A percentile compares a stretch with the other conserved stretches of the same genome.
Conservation (phyloP, 2,113 vertebrate genomes). For the Dromas ardeola region DNA sequence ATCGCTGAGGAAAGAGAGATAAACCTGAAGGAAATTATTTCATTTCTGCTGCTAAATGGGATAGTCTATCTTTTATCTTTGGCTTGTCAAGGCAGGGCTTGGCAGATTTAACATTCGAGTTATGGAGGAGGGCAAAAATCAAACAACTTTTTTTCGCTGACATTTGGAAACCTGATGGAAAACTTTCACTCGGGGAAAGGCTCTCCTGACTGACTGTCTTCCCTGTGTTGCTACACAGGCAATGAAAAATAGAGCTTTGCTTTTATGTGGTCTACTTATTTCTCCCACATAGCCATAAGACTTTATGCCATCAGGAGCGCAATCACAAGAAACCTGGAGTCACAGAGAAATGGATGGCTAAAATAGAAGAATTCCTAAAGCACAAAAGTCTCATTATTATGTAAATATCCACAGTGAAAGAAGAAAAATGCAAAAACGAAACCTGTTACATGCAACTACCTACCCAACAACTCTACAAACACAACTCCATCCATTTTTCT, state of each 20-base stretch:
- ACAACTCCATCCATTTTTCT: not conserved
- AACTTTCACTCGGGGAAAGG: not conserved
- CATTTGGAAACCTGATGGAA: constrained; percentile 14
- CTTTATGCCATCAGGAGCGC: not conserved
- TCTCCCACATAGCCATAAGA: not conserved
- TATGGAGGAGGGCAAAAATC: constrained; percentile 22
- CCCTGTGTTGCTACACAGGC: not conserved
- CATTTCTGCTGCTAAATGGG: constrained; percentile 26
- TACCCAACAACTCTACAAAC: not conserved
- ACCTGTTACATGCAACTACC: not conserved
- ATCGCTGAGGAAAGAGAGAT: constrained; percentile 29
- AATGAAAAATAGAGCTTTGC: not conserved
- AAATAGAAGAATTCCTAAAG: not conserved
- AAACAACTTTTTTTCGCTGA: not conserved
- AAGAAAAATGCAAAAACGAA: not conserved
- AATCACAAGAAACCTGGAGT: not conserved
- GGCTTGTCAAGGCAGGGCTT: constrained; percentile 1
- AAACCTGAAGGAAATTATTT: constrained; percentile 56
- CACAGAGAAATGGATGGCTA: not conserved
- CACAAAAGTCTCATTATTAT: not conserved
- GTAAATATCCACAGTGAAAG: not conserved
- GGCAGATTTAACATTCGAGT: constrained; percentile 1
- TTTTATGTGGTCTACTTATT: not conserved
- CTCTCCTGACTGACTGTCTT: not conserved
- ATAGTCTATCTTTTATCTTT: constrained; percentile 50